Base-by-base conservation (phyloP, 2,797 vertebrate genomes). In the Lemur catta region DNA sequence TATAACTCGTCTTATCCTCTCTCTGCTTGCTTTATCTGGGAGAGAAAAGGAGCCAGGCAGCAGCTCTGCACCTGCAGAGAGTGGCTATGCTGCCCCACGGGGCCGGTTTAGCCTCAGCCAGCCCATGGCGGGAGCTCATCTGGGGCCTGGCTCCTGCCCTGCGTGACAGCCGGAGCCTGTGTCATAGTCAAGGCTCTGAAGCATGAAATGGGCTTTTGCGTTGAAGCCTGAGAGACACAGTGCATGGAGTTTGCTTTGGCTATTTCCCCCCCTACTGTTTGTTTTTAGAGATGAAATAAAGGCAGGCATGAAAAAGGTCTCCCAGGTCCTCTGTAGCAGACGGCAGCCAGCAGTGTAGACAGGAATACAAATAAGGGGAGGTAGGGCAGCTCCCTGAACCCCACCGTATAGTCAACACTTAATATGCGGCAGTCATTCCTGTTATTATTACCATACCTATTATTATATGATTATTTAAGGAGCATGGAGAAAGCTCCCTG, bases 271-370 rank as follows among this genome's bases (percentile, higher is more conserved):
- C 48, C 78, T 69, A 26, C 63, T 93, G 93, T 97, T 97, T 96
- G 94, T 96, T 97, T 97, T 97, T 92, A 94, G 63, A 97, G 89
- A 96, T 96, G 94, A 97, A 96, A 93, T 97, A 97, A 96, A 35
- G 92, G 52, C 67, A 94, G 50, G 69, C 95, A 91, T 85, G 89
- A 80, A 63, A 95, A 96, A 85, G 71, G 76, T 96, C 89, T 97
- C 89, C 61, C 24, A 52, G 89, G 95, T 94, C 67, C 71, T 92
- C 86, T 26, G 30, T 78, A 33, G 3, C 9, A 78, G 61, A 55
- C 28, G 43, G 80, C 69, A 95, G 84, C 67, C 55, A 57, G 84
- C 10, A 43, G 30, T 28, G 3, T 55, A 46, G 94, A 75, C 38
- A 57, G 50, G 72, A 90, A 96, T 97, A 90, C 46, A 93, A 89